phyloP scores from a whole-genome alignment of 2,113 vertebrate species.

The Chionodraco myersi region DNA sequence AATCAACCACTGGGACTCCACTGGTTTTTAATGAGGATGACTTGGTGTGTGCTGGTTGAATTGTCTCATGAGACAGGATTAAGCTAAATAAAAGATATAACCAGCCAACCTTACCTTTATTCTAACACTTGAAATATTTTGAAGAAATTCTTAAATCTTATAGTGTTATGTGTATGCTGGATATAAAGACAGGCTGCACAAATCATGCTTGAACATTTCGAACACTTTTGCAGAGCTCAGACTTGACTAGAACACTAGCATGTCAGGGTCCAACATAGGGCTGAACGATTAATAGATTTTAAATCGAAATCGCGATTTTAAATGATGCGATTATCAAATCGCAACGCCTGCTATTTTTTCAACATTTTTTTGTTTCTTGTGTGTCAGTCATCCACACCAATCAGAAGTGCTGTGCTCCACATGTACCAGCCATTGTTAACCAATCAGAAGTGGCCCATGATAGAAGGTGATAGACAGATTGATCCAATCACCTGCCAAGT shows the following conservation, averaged over 20 bases:
- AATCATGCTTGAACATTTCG: background rate
- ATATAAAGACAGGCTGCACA: background rate
- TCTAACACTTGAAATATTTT: background rate
- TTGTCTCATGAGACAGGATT: background rate
- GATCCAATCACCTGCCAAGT: too few species aligned
- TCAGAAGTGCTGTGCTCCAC: too few species aligned
- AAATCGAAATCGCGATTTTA: too few species aligned
- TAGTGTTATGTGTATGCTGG: background rate
- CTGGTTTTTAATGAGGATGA: slow-evolving; percentile 36
- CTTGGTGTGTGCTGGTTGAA: background rate
- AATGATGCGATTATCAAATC: too few species aligned
- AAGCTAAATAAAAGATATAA: background rate
- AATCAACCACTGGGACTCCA: slow-evolving; percentile 38
- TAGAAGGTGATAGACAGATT: too few species aligned
- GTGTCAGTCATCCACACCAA: too few species aligned
- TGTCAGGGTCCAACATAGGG: background rate
- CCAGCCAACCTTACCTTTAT: background rate
- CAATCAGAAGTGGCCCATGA: too few species aligned
- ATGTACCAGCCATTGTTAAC: too few species aligned
- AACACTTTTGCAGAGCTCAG: background rate
- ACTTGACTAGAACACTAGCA: background rate
- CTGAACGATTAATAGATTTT: too few species aligned
- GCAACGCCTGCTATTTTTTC: too few species aligned
- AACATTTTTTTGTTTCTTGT: too few species aligned
- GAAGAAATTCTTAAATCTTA: background rate